Conservation (phyloP, 2,113 vertebrate species). For the Labeo catla region DNA sequence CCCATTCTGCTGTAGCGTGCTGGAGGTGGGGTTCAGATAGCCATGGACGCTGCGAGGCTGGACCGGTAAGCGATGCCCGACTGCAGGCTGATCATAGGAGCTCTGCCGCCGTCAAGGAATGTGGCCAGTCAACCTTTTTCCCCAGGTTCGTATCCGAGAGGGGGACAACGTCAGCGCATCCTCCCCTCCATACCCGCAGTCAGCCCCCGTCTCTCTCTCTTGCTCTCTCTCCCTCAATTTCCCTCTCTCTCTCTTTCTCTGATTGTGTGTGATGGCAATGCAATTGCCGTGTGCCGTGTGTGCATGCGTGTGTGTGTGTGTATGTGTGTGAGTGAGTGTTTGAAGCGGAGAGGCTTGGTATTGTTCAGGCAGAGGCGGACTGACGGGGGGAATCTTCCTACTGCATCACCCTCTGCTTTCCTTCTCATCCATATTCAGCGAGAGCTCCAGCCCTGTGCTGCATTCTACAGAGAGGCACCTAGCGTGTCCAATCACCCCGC, state of each 20-base stretch:
- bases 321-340: slow-evolving; percentile 31
- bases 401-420: slow-evolving; percentile 66
- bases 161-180: slow-evolving; percentile 58
- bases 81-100: slow-evolving; percentile 58
- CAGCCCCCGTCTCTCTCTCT: slow-evolving; percentile 50
- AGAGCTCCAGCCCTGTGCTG: slow-evolving; percentile 60
- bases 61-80: slow-evolving; percentile 38
- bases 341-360: slow-evolving; percentile 54
- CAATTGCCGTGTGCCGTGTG: slow-evolving; percentile 42
- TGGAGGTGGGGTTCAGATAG: slow-evolving; percentile 53
- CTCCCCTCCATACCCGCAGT: slow-evolving; percentile 56
- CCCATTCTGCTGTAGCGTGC: slow-evolving; percentile 61
- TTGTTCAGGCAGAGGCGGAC: slow-evolving; percentile 60
- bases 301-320: not conserved
- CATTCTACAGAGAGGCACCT: slow-evolving; percentile 66
- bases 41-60: slow-evolving; percentile 43
- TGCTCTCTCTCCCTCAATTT: slow-evolving; percentile 43
- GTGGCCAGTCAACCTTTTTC: slow-evolving; percentile 51
- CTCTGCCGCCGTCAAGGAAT: slow-evolving; percentile 54
- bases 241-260: slow-evolving; percentile 45
- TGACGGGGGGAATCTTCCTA: slow-evolving; percentile 63
- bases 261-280: slow-evolving; percentile 52
- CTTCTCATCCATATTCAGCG: slow-evolving; percentile 69
- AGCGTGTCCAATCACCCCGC: slow-evolving; percentile 65
- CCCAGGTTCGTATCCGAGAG: slow-evolving; percentile 55